Conservation (phyloP, 30 jellyfish, hydroid and myxozoan genomes). For the Rhopilema esculentum region DNA sequence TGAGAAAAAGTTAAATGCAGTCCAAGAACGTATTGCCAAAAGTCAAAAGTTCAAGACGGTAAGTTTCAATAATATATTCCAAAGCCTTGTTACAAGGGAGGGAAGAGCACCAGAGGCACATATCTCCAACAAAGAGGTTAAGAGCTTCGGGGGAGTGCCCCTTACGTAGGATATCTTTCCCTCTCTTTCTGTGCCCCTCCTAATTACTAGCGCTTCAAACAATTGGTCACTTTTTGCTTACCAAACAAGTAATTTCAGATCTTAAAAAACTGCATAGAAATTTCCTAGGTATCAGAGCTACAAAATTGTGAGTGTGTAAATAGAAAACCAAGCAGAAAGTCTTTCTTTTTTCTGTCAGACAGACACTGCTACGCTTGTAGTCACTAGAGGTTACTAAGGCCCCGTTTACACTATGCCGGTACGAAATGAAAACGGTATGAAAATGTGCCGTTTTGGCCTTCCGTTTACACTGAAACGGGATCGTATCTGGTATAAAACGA, state of each 20-base stretch:
- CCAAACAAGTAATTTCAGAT: not conserved
- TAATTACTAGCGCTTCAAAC: not conserved
- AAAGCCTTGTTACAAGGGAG: not conserved
- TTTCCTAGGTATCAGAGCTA: not conserved
- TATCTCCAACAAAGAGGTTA: not conserved
- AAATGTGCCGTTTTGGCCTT: too few species aligned
- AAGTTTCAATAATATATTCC: not conserved
- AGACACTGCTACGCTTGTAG: too few species aligned
- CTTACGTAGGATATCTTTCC: not conserved
- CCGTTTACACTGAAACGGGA: too few species aligned
- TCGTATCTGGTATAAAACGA: too few species aligned
- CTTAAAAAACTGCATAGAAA: not conserved
- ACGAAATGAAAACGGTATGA: too few species aligned
- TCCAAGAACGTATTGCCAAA: not conserved
- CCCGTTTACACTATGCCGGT: conserved; percentile 28
- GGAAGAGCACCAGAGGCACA: not conserved
- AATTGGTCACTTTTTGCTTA: not conserved
- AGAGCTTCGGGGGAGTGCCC: not conserved
- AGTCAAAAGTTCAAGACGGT: not conserved
- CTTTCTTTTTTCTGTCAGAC: not conserved
- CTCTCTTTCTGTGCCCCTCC: not conserved
- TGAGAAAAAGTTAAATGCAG: not conserved
- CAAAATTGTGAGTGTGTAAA: not conserved
- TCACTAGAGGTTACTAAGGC: not conserved
- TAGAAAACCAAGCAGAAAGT: not conserved